Base-by-base conservation (phyloP, 2,113 vertebrate species). In the Probosciger aterrimus region DNA sequence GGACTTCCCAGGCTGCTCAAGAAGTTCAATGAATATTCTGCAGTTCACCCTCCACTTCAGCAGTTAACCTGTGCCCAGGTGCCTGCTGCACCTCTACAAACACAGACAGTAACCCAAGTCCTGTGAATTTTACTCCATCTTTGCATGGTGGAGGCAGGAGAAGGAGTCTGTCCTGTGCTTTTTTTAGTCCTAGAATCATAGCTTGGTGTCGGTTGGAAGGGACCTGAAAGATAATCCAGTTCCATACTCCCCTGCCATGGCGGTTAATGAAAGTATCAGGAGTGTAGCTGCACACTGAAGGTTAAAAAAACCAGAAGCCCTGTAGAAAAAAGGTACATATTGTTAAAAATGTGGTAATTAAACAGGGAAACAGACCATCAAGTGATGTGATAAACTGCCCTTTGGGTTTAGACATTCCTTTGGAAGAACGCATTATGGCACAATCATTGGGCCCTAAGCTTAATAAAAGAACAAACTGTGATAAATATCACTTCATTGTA, bases 311-410 rank as follows among this genome's bases (percentile, higher is more conserved):
- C 13, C 15, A 37, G 27, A 63, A 35, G 3, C 19, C 23, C 7
- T 37, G 2, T 4, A n/a, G 30, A 14, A 73, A 78, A 86, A 73
- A 10, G 1, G 28, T 30, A 59, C 9, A 3, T 37, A 16, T 11
- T 47, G 27, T 76, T 92, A 46, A 88, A 93, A 78, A 75, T 39
- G 30, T 50, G 60, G 50, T 47, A 86, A 96, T 96, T 89, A 86
- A 93, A 53, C 24, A 78, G 55, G 24, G 33, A 92, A 88, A 78
- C 0, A 3, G 55, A 63, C 31, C 6, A 3, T 71, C 60, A 39
- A 75, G 55, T 1, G 3, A 55, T 7, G 7, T 35, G 64, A 84
- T 37, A 30, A 76, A 75, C 76, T 33, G 82, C 14, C 44, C 59
- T 59, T 19, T 0, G 6, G 63, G 37, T 69, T 92, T 31, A 59